A percentile compares a stretch with the other conserved stretches of the same genome.
Evolutionary conservation across 2,113 vertebrate species (phyloP).

Genomic region (Oceanites oceanicus): DNA sequence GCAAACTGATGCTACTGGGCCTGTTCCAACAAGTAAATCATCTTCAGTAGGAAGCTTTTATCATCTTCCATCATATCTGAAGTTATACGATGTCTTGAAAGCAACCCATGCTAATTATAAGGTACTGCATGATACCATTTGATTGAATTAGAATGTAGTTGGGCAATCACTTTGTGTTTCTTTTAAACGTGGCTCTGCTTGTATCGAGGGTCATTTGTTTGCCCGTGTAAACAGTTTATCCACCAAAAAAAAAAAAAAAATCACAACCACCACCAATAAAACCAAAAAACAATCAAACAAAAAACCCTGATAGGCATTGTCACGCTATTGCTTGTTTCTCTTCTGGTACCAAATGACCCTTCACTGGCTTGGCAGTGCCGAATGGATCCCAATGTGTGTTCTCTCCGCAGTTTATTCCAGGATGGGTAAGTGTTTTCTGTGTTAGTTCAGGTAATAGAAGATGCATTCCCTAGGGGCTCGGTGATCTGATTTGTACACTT

Average conservation of each 20-base stretch:
- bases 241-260: background rate
- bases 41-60: conserved; percentile 92
- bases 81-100: conserved; percentile 94
- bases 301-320: background rate
- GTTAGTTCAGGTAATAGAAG: background rate
- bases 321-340: background rate
- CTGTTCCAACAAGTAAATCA: conserved; percentile 85
- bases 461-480: background rate
- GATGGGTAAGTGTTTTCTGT: background rate
- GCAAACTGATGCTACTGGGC: conserved; percentile 80
- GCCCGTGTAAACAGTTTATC: background rate
- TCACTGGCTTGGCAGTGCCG: rapidly evolving
- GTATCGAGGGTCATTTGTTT: background rate
- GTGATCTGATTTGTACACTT: background rate
- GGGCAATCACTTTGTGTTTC: background rate
- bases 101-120: conserved; percentile 97
- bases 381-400: background rate
- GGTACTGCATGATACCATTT: conserved; percentile 65
- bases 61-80: conserved; percentile 93
- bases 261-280: background rate
- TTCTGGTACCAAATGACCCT: background rate
- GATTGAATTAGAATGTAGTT: background rate
- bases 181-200: background rate
- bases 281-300: background rate
- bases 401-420: background rate